Base-by-base conservation (phyloP, 2,888 invertebrate species). In the Apotomis capreana region DNA sequence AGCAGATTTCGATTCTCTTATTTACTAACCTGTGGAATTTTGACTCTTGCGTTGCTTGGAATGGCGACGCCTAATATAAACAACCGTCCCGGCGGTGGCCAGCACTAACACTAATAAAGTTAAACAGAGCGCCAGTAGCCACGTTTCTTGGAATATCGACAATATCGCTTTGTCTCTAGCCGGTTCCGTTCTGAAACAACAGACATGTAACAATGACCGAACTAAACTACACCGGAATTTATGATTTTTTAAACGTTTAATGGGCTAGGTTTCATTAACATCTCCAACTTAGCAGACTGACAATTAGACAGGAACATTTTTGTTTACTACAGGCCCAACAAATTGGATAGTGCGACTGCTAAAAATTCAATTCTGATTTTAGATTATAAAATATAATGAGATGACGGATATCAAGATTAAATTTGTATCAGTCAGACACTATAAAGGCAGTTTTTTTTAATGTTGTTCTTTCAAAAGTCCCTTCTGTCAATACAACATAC, bases 101-200 rank as follows among this genome's bases (percentile, higher is more conserved):
- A 92, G 78, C 74, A 93, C 84, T 76, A 92, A 83, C 61, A 87
- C 86, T 81, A 92, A 85, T 84, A 92, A 86, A 82, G 85, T 87
- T 76, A 90, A 84, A 82, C 90, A 87, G 76, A 92, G 81, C 69
- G 87, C 89, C 79, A 93, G 81, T 70, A 93, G 85, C 92, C 92
- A 93, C 78, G 92, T 92, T 88, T 92, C 92, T 85, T 90, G 92
- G 84, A 92, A 92, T 82, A 93, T 88, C 79, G 91, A 87, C 80
- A 90, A 84, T 83, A 90, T 88, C 77, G 91, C 90, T 81, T 92
- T 92, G 82, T 92, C 92, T 78, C 89, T 90, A 60, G 92, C 90
- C 74, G 92, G 92, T 81, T 93, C 92, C 75, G 92, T 93, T 83
- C 92, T 93, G 84, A 79, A 92, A 91, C 54, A 59, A 69, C 65